A percentile compares a stretch with the other conserved stretches of the same genome.
These are phyloP conservation scores for Capra hircus DNA, from an alignment of 2,113 vertebrate genomes.

Conservation along the genomic window DNA sequence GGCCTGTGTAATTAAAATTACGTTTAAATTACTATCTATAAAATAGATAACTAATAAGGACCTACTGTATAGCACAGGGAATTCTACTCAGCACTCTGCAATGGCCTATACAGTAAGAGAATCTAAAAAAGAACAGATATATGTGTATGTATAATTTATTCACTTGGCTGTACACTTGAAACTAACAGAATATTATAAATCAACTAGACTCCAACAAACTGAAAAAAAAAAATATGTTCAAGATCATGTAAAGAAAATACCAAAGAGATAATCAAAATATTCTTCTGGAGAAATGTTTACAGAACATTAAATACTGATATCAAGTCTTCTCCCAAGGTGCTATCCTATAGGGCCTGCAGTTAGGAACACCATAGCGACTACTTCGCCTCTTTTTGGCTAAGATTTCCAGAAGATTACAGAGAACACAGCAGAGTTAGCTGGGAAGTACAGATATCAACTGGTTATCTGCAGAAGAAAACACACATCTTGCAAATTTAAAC, in stretches of 20 bases:
- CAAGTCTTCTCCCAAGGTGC: not conserved
- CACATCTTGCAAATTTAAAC: not conserved
- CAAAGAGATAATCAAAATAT: not conserved
- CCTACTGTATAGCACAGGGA: not conserved
- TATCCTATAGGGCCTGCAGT: not conserved
- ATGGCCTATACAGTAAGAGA: not conserved
- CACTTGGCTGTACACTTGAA: not conserved
- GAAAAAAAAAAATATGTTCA: not conserved
- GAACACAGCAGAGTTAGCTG: not conserved
- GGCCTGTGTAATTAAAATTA: not conserved
- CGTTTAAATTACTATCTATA: not conserved
- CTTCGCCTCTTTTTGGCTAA: not conserved
- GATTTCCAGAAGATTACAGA: not conserved
- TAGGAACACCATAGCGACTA: not conserved
- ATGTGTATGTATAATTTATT: not conserved
- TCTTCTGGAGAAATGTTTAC: not conserved
- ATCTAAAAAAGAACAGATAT: not conserved
- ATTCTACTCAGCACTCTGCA: not conserved
- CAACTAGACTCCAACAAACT: not conserved
- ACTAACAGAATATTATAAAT: not conserved
- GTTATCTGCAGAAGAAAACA: not conserved
- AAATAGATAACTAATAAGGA: not conserved
- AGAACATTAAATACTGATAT: not conserved
- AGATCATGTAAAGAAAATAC: not conserved
- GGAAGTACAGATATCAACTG: not conserved